Base-by-base conservation (phyloP, 1,140 invertebrate genomes). In the Lutraria rhynchaena region DNA sequence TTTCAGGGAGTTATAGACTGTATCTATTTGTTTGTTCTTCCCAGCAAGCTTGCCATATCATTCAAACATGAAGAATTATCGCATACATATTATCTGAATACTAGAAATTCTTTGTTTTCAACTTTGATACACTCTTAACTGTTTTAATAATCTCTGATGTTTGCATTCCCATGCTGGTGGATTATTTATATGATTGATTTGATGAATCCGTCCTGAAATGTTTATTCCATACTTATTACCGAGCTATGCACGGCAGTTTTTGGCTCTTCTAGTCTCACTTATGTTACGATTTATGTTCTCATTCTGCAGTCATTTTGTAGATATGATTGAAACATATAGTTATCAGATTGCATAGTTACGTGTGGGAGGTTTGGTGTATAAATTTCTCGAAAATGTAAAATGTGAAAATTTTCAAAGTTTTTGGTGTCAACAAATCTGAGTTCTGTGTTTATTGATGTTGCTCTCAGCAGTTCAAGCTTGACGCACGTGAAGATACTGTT, bases 181-280 rank as follows among this genome's bases (percentile, higher is more conserved):
- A 76, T 76, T 76, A 76, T 76, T 61, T 76, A 76, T 63, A 61
- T 49, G 33, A 63, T 37, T 49, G 24, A 29, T 73, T 57, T 58
- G 35, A n/a, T 41, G 29, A 53, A 73, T 31, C 31, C 24, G 33
- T 58, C 53, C 19, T 73, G 70, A 73, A 67, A 63, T 41, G 58
- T 57, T 77, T 57, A 77, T 77, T 49, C 61, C 31, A 53, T 77
- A 31, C 60, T 65, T 77, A 55, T 77, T 37, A 13, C 49, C 15
- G 15, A 41, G 7, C 60, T 65, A 41, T 15, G 44, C 27, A 27
- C 44, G 44, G 22, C 19, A 31, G 63, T 46, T 67, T 46, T 67
- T 46, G 63, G 27, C 33, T 67, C 44, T 49, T n/a, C 22, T 46
- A 46, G 63, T 63, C 33, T 63, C 35, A 63, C 33, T 22, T 63